A percentile compares a stretch with the other conserved stretches of the same genome.
These are phyloP conservation scores for Aspidiotus destructor DNA, from an alignment of 2,888 invertebrate genomes.

Conservation along the genomic window DNA sequence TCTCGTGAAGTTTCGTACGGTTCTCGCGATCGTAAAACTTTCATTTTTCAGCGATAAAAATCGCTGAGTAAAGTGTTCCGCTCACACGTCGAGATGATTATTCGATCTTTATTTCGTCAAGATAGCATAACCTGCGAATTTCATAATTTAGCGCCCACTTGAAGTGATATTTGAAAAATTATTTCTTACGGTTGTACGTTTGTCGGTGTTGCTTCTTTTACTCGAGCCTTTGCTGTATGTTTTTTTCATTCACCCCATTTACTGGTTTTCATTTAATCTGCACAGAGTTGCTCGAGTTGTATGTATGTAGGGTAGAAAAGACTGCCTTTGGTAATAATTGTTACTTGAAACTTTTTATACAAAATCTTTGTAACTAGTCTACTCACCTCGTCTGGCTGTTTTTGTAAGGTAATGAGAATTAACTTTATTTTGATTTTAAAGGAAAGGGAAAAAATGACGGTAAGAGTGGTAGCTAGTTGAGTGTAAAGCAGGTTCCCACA, in stretches of 20 bases:
- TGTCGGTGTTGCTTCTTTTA: background rate
- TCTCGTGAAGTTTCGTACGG: too few species aligned
- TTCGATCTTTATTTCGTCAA: too few species aligned
- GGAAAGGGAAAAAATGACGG: background rate
- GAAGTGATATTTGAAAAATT: conserved; percentile 1
- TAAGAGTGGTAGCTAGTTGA: background rate
- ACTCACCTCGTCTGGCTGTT: conserved; percentile 5
- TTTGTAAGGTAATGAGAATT: conserved; percentile 5
- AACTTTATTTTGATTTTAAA: background rate
- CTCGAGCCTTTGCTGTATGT: background rate
- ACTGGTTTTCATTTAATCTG: conserved; percentile 2
- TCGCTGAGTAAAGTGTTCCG: background rate
- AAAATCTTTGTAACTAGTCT: conserved; percentile 9
- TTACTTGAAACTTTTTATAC: conserved; percentile 14
- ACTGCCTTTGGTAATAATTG: conserved; percentile 7
- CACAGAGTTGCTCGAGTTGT: background rate
- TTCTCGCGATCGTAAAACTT: too few species aligned
- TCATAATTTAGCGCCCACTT: conserved; percentile 11
- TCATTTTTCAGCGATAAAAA: background rate
- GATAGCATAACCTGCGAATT: background rate
- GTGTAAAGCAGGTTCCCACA: conserved; percentile 1
- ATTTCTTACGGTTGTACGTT: background rate
- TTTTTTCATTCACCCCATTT: conserved; percentile 10
- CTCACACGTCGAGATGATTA: too few species aligned
- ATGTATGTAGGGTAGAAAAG: background rate